Conservation (phyloP, 2,888 invertebrate genomes). For the Chymomyza amoena region DNA sequence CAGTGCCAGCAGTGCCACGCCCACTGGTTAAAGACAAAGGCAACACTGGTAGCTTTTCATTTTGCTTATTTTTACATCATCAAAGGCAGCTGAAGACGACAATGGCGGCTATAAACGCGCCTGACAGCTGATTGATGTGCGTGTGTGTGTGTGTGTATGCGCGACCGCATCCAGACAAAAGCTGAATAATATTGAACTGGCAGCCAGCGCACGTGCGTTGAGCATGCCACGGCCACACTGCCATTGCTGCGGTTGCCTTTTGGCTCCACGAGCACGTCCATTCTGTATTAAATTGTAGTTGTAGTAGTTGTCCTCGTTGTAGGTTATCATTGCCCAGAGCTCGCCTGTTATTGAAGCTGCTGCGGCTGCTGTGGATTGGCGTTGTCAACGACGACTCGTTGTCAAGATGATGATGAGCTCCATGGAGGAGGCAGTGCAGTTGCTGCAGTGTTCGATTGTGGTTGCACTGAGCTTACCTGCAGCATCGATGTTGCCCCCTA, state of each 20-base stretch:
- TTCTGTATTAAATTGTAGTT: neutral
- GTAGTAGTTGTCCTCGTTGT: neutral
- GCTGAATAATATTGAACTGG: constrained; percentile 23
- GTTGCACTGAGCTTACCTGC: constrained; percentile 30
- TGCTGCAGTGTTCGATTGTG: constrained; percentile 3
- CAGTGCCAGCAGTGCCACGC: constrained; percentile 44
- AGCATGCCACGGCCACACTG: constrained; percentile 6
- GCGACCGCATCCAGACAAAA: constrained; percentile 5
- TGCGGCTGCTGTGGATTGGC: constrained; percentile 37
- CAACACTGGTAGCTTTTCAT: neutral
- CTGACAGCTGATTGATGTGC: constrained; percentile 64
- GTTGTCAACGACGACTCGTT: constrained; percentile 44
- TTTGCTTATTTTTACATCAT: neutral
- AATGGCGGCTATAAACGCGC: constrained; percentile 18
- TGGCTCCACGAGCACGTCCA: neutral
- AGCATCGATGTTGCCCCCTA: neutral
- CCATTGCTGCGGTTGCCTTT: neutral
- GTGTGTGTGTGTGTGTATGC: constrained; percentile 10
- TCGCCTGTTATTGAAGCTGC: constrained; percentile 18
- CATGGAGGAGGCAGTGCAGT: no score
- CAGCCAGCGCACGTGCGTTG: constrained; percentile 41
- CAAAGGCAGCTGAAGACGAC: constrained; percentile 26
- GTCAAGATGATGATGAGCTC: constrained; percentile 30
- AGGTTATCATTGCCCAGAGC: neutral
- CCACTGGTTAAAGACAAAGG: neutral